phyloP scores from a whole-genome alignment of 1,140 invertebrate species.

The Neodiprion fabricii region DNA sequence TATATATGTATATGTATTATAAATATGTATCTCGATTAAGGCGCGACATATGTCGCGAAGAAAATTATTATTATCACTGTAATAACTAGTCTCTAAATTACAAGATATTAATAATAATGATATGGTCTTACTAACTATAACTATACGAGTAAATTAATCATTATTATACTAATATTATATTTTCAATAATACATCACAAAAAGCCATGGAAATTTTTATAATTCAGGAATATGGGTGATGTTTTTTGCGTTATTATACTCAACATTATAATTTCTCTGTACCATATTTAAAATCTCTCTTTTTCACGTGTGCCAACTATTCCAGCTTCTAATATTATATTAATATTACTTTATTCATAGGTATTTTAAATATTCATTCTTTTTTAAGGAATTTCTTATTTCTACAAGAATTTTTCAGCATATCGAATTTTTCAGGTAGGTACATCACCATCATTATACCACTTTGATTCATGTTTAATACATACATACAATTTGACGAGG shows the following conservation, averaged over 20 bases:
- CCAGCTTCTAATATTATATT: neutral
- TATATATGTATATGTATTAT: neutral
- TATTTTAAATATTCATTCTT: neutral
- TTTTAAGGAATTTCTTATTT: too few relatives aligned
- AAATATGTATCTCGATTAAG: neutral
- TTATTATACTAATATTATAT: neutral
- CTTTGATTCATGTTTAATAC: neutral
- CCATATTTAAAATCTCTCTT: too few relatives aligned
- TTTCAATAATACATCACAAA: neutral
- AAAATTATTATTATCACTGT: neutral
- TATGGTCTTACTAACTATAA: slow-evolving; percentile 1
- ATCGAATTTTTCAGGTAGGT: neutral
- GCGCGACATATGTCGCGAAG: neutral
- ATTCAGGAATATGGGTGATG: neutral
- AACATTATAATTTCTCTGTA: neutral
- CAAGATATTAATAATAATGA: slow-evolving; percentile 8
- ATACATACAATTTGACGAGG: neutral
- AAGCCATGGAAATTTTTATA: neutral
- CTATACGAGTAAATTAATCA: slow-evolving; percentile 1
- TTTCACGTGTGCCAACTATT: neutral
- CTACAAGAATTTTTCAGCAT: neutral
- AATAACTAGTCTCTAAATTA: slow-evolving; percentile 5
- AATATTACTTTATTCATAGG: neutral
- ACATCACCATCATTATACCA: neutral
- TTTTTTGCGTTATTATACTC: neutral